Evolutionary conservation across 2,888 invertebrate genomes (phyloP).

Genomic region (Rotaria magnacalcarata): DNA sequence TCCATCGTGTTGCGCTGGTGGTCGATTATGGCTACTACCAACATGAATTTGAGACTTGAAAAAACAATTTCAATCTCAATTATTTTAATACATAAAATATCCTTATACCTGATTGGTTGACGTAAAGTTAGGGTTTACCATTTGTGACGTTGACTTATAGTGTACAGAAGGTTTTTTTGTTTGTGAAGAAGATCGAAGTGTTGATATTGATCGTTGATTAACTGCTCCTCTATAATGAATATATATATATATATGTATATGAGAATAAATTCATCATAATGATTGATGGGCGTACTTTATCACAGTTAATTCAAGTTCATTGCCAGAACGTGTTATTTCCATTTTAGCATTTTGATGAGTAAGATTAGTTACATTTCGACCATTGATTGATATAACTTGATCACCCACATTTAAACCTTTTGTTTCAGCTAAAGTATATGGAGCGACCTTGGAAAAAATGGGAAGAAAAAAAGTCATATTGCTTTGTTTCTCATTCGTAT

Average conservation of each 20-base stretch:
- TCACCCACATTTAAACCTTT: constrained; percentile 53
- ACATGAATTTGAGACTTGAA: constrained; percentile 62
- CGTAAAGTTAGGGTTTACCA: not conserved
- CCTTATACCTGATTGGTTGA: no score
- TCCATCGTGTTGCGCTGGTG: constrained; percentile 73
- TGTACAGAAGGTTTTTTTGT: not conserved
- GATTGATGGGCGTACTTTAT: not conserved
- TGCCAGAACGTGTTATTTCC: constrained; percentile 55
- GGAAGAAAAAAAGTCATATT: not conserved
- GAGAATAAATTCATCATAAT: constrained; percentile 37
- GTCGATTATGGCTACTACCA: constrained; percentile 80
- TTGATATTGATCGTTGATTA: not conserved
- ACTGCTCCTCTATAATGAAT: not conserved
- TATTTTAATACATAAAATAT: no score
- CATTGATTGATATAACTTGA: constrained; percentile 52
- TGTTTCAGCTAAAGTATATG: constrained; percentile 51
- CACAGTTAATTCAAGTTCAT: constrained; percentile 54
- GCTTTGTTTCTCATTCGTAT: not conserved
- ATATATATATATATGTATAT: no score
- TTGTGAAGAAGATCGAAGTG: not conserved
- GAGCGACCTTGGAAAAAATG: constrained; percentile 50
- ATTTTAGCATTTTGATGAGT: constrained; percentile 55
- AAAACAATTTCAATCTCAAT: no score
- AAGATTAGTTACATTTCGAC: constrained; percentile 50
- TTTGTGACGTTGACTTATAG: not conserved